Evolutionary conservation across 2,888 invertebrate species (phyloP), one percentile per base, ranked within the genome.

Genomic region (Netelia fuscicornis): DNA sequence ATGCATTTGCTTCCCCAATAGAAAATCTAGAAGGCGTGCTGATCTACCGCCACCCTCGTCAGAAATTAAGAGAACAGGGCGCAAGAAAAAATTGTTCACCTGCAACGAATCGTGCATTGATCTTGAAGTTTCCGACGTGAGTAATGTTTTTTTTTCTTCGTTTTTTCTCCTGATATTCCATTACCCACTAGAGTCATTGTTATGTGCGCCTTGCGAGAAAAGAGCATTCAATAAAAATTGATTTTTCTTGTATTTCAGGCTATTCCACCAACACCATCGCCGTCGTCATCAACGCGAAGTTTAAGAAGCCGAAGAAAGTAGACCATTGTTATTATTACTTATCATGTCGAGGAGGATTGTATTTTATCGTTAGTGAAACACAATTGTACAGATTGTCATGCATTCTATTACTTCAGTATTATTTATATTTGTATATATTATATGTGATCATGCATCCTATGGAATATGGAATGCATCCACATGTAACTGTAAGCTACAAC

Each of bases 1-100:
- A n/a, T 71, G 44, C 3, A 70, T 13, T 67, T 42, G 68, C 48
- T 25, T 23, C 13, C 25, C 44, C 30, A 90, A 37, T 30, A 90
- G 90, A 48, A 87, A 88, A 67, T 86, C 52, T 8, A 84, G 68
- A 1, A 87, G 89, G 60, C 86, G 85, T 5, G 76, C 76, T 10
- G 77, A 80, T 5, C 30, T 86, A 67, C 72, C 84, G 64, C 86
- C 87, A 5, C 88, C 85, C 9, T 10, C 76, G 3, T 65, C 86
- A 3, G 86, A 89, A 9, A 88, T 64, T 8, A 90, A 86, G 52
- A 87, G 78, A 20, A 84, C 42, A 52, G 84, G 86, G 1, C 89
- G 92, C 56, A 91, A 81, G 30, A 93, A 92, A 74, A 92, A 90
- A 62, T 83, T 92, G 42, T 91, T 87, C 25, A n/a, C 71, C 0